These are phyloP conservation scores for Cactoblastis cactorum DNA, from an alignment of 2,888 invertebrate genomes.

Conservation along the genomic window DNA sequence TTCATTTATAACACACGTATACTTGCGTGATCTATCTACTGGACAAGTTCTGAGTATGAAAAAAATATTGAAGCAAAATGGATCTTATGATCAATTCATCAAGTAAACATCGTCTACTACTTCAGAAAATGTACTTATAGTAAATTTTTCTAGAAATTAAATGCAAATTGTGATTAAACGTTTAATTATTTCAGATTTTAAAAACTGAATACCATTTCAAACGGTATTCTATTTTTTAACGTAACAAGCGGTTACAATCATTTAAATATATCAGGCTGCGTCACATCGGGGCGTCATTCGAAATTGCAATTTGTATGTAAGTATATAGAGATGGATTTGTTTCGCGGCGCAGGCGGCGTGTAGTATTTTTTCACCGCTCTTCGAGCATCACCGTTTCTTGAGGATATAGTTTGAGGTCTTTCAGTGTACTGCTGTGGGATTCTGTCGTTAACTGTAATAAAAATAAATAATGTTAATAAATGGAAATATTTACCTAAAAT, in stretches of 20 bases:
- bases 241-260: background rate
- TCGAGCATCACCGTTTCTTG: slow-evolving; percentile 97
- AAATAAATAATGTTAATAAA: slow-evolving; percentile 15
- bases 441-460: slow-evolving; percentile 89
- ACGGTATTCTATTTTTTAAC: too few species aligned
- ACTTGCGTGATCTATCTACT: too few species aligned
- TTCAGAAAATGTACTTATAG: too few species aligned
- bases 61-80: too few species aligned
- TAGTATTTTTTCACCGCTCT: slow-evolving; percentile 85
- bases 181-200: too few species aligned
- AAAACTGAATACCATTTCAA: too few species aligned
- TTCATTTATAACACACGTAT: too few species aligned
- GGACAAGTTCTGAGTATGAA: too few species aligned
- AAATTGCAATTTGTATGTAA: slow-evolving; percentile 8
- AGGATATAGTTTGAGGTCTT: slow-evolving; percentile 91
- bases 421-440: slow-evolving; percentile 86
- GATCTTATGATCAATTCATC: too few species aligned
- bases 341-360: slow-evolving; percentile 16
- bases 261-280: background rate
- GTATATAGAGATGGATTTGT: slow-evolving; percentile 16
- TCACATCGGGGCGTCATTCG: slow-evolving; percentile 5
- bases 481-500: background rate
- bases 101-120: too few species aligned
- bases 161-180: too few species aligned
- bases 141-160: too few species aligned